These are phyloP conservation scores for Hydrochoerus hydrochaeris DNA, from an alignment of 2,113 vertebrate genomes.

Conservation along the genomic window DNA sequence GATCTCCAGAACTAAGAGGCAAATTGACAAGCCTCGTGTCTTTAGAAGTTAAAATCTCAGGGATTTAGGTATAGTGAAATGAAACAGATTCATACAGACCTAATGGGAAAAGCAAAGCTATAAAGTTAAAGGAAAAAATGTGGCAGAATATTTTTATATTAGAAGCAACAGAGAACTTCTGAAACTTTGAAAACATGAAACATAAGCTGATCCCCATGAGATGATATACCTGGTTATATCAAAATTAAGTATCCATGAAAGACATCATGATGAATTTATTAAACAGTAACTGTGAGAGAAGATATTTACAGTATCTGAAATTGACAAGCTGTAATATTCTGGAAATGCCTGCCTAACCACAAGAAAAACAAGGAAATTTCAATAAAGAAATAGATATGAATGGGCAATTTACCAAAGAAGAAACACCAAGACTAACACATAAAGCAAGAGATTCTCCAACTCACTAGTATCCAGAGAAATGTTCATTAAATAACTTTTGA, in stretches of 20 bases:
- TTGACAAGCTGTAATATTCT: background rate
- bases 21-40: background rate
- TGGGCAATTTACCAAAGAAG: background rate
- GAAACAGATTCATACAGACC: background rate
- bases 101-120: background rate
- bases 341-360: background rate
- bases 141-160: background rate
- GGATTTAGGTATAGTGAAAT: background rate
- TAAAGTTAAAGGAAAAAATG: background rate
- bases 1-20: background rate
- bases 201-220: fast-evolving
- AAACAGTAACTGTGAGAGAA: background rate
- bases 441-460: background rate
- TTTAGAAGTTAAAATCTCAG: background rate
- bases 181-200: background rate
- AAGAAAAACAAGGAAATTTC: background rate
- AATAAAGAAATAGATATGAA: background rate
- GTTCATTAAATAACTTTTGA: too few species aligned
- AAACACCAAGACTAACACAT: background rate
- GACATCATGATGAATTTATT: background rate
- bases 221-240: too few species aligned
- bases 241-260: background rate
- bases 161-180: background rate
- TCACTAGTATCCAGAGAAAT: background rate
- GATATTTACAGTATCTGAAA: background rate